Evolutionary conservation across 2,797 vertebrate species (phyloP).

Genomic region (Fistularia commersonii): DNA sequence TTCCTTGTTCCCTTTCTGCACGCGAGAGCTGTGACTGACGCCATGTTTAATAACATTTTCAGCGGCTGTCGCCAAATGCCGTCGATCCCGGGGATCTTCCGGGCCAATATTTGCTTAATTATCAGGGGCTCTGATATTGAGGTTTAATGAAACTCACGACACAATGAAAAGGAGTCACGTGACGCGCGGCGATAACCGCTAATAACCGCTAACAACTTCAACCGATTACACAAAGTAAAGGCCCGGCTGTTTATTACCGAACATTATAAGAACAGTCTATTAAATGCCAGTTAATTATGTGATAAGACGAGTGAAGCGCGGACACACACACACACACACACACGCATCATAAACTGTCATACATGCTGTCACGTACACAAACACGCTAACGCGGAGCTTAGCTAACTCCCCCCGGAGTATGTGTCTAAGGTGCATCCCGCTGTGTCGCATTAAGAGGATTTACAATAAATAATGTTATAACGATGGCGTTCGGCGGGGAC

Average conservation of each 20-base stretch:
- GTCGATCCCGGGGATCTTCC: slow-evolving; percentile 31
- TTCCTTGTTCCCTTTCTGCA: slow-evolving; percentile 8
- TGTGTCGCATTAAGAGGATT: slow-evolving; percentile 54
- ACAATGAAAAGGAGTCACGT: slow-evolving; percentile 72
- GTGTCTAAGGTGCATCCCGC: slow-evolving; percentile 43
- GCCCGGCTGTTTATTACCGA: slow-evolving; percentile 42
- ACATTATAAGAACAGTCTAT: slow-evolving; percentile 62
- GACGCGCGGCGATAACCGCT: slow-evolving; percentile 48
- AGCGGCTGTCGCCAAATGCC: slow-evolving; percentile 66
- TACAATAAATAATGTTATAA: slow-evolving; percentile 61
- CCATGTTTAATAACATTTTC: slow-evolving; percentile 69
- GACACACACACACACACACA: slow-evolving; percentile 7
- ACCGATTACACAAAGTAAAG: slow-evolving; percentile 64
- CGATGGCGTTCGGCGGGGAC: too few relatives aligned
- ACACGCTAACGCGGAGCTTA: slow-evolving; percentile 26
- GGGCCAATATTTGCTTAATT: slow-evolving; percentile 75
- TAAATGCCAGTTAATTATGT: slow-evolving; percentile 75
- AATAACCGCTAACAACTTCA: slow-evolving; percentile 67
- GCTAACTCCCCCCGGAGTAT: slow-evolving; percentile 45
- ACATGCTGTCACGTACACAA: slow-evolving; percentile 36
- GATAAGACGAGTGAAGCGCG: slow-evolving; percentile 49
- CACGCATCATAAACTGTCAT: slow-evolving; percentile 6
- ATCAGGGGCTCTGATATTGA: slow-evolving; percentile 54
- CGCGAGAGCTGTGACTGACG: too few relatives aligned
- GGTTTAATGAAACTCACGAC: slow-evolving; percentile 74